phyloP scores from a whole-genome alignment of 2,113 vertebrate species.

The Pachycephala philippinensis region DNA sequence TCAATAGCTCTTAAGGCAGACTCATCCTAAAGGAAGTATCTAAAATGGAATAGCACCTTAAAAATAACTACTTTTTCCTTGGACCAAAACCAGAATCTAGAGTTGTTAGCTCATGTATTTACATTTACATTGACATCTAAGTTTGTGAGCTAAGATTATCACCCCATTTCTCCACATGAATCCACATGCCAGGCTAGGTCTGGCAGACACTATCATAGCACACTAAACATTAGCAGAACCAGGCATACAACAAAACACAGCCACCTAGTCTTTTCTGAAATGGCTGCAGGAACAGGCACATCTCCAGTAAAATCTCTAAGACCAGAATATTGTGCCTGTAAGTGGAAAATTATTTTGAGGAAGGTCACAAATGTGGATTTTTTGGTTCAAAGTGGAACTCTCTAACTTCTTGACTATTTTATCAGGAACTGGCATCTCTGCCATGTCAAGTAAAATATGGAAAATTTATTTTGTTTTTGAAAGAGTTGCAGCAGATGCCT shows the following conservation, averaged over 20 bases:
- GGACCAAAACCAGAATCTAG: background rate
- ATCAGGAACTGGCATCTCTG: background rate
- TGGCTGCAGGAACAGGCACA: background rate
- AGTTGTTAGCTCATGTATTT: background rate
- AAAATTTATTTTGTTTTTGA: background rate
- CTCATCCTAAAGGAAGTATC: background rate
- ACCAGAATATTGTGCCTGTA: background rate
- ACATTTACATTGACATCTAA: background rate
- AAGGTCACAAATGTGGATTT: background rate
- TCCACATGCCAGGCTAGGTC: background rate
- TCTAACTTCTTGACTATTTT: background rate
- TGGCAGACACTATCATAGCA: background rate
- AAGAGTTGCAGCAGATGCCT: background rate
- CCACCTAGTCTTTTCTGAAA: background rate
- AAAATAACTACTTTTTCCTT: background rate
- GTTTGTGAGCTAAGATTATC: background rate
- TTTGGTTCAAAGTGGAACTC: background rate
- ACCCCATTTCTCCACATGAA: background rate
- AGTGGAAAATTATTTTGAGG: background rate
- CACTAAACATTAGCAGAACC: background rate
- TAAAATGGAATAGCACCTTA: background rate
- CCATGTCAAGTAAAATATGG: background rate
- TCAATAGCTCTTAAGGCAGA: background rate
- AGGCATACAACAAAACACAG: background rate
- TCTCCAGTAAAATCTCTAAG: background rate